phyloP scores from a whole-genome alignment of 2,113 vertebrate genomes.

The Ictalurus punctatus region DNA sequence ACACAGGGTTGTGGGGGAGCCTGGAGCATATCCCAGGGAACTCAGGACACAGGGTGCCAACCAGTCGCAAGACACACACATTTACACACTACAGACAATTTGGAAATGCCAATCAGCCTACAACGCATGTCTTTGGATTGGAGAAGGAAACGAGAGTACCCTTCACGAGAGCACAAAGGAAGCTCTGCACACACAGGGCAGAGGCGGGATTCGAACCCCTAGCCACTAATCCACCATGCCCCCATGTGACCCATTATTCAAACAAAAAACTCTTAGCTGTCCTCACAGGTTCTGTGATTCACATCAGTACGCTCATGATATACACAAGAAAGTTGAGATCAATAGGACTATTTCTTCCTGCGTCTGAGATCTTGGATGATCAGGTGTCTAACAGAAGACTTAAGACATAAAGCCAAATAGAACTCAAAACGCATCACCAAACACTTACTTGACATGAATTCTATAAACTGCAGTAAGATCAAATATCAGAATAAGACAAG shows the following conservation, averaged over 20 bases:
- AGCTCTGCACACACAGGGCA: no score
- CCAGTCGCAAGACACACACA: no score
- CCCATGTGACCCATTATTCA: neutral
- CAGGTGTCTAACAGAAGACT: neutral
- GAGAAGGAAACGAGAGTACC: no score
- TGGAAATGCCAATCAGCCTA: no score
- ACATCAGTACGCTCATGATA: neutral
- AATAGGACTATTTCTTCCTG: conserved; percentile 14
- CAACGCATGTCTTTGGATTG: no score
- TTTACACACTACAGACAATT: no score
- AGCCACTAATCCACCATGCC: no score
- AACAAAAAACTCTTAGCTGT: neutral
- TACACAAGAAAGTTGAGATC: neutral
- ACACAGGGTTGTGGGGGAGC: no score
- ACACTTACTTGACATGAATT: neutral
- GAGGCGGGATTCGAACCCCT: no score
- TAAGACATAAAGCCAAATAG: neutral
- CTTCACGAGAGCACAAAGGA: no score
- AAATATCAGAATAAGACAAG: neutral
- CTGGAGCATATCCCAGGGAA: no score
- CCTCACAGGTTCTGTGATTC: neutral
- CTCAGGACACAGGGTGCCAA: no score
- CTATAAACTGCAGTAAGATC: neutral
- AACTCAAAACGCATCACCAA: neutral
- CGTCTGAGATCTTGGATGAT: neutral